Conservation (phyloP, 2,888 invertebrate species). For the Metellina segmentata region DNA sequence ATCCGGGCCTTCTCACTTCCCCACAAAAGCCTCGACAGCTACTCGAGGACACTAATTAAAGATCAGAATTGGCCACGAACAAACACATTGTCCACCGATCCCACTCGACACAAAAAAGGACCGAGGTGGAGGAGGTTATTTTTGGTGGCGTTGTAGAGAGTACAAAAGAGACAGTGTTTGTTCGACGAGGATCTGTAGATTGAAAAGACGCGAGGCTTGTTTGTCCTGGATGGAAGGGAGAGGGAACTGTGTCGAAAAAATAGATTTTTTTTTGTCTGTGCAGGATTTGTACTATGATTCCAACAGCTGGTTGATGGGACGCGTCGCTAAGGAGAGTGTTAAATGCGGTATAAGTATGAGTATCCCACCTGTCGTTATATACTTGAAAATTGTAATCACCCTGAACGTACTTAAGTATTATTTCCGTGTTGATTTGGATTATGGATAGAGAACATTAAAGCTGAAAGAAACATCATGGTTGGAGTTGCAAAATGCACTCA, state of each 20-base stretch:
- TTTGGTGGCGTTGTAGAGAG: neutral
- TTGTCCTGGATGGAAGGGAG: slow-evolving; percentile 34
- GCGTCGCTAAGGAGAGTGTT: neutral
- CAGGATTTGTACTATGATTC: neutral
- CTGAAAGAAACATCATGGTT: too few relatives aligned
- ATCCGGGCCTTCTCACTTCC: slow-evolving; percentile 14
- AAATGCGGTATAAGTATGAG: too few relatives aligned
- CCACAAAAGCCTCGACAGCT: neutral
- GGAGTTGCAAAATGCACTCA: too few relatives aligned
- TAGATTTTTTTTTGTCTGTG: neutral
- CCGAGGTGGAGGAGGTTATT: neutral
- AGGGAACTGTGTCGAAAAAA: neutral
- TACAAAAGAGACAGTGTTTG: slow-evolving; percentile 32
- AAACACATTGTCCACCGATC: slow-evolving; percentile 43
- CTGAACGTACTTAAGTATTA: too few relatives aligned
- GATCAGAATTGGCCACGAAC: slow-evolving; percentile 45
- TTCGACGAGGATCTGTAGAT: slow-evolving; percentile 22
- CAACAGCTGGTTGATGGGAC: slow-evolving; percentile 3
- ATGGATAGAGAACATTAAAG: too few relatives aligned
- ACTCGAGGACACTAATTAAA: slow-evolving; percentile 60
- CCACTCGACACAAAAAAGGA: neutral
- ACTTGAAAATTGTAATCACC: too few relatives aligned
- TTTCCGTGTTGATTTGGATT: too few relatives aligned
- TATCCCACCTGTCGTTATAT: too few relatives aligned
- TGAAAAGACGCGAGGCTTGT: slow-evolving; percentile 41